A percentile compares a stretch with the other conserved stretches of the same genome.
These are phyloP conservation scores for Alouatta palliata DNA, from an alignment of 2,113 vertebrate species.

Conservation along the genomic window DNA sequence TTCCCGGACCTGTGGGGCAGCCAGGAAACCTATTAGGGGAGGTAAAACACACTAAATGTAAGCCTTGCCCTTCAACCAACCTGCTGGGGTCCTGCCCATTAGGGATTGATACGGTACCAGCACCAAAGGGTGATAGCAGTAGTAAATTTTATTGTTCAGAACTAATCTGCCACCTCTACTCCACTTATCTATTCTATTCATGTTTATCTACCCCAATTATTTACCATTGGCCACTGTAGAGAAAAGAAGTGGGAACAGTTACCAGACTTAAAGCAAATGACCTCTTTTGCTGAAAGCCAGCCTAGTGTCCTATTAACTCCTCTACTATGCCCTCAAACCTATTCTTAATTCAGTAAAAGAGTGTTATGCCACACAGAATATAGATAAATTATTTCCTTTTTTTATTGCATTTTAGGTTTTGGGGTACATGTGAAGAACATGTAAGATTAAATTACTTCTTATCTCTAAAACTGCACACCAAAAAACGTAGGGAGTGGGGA, in stretches of 20 bases:
- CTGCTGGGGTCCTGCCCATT: neutral
- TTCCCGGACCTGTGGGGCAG: neutral
- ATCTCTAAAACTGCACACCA: neutral
- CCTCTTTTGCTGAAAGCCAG: neutral
- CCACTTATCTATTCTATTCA: neutral
- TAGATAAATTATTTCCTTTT: neutral
- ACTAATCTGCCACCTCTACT: too few relatives aligned
- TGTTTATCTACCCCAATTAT: neutral
- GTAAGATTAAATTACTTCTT: neutral
- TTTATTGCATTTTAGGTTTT: too few relatives aligned
- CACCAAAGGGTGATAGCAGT: neutral
- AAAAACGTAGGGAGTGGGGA: neutral
- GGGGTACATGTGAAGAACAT: too few relatives aligned
- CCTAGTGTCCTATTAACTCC: neutral
- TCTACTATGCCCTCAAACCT: neutral
- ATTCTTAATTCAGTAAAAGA: neutral
- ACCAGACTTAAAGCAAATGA: neutral
- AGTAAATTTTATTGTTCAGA: neutral
- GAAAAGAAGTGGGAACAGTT: neutral
- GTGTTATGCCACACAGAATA: neutral
- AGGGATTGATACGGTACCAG: neutral
- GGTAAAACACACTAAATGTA: neutral
- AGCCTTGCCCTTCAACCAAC: neutral
- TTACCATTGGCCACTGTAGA: neutral
- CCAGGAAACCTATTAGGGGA: neutral